A percentile compares a stretch with the other conserved stretches of the same genome.
These are phyloP conservation scores for Palythoa heliodiscus DNA, from an alignment of 92 coral and sea anemone species.

Conservation along the genomic window DNA sequence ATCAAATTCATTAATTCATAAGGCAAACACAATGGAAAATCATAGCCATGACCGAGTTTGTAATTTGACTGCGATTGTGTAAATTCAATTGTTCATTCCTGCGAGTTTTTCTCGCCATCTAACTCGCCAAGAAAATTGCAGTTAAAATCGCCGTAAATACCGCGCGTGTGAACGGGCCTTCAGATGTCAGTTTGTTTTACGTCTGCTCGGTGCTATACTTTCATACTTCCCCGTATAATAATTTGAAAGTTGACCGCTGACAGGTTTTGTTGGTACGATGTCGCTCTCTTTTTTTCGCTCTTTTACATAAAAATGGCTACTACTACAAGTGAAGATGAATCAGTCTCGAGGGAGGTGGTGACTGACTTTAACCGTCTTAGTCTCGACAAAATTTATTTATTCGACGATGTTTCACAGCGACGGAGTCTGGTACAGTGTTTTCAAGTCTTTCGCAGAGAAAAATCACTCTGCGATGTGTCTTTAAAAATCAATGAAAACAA, in stretches of 20 bases:
- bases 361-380: slow-evolving; percentile 67
- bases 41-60: too few species aligned
- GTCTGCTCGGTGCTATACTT: too few species aligned
- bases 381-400: slow-evolving; percentile 55
- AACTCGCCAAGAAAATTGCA: too few species aligned
- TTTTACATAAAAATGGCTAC: neutral
- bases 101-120: too few species aligned
- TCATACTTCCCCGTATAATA: neutral
- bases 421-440: slow-evolving; percentile 67
- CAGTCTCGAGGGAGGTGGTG: slow-evolving; percentile 49
- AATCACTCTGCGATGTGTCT: slow-evolving; percentile 76
- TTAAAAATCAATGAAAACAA: slow-evolving; percentile 67
- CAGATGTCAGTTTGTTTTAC: too few species aligned
- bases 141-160: too few species aligned
- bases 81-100: too few species aligned
- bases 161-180: too few species aligned
- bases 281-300: neutral
- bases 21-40: too few species aligned
- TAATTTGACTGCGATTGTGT: too few species aligned
- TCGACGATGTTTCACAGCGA: slow-evolving; percentile 66
- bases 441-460: slow-evolving; percentile 63
- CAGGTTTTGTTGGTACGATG: slow-evolving; percentile 7
- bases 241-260: slow-evolving; percentile 7
- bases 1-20: too few species aligned
- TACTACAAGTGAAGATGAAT: neutral